Evolutionary conservation across 2,888 invertebrate species (phyloP), one percentile per base, ranked within the genome.

Genomic region (Pyralis farinalis): DNA sequence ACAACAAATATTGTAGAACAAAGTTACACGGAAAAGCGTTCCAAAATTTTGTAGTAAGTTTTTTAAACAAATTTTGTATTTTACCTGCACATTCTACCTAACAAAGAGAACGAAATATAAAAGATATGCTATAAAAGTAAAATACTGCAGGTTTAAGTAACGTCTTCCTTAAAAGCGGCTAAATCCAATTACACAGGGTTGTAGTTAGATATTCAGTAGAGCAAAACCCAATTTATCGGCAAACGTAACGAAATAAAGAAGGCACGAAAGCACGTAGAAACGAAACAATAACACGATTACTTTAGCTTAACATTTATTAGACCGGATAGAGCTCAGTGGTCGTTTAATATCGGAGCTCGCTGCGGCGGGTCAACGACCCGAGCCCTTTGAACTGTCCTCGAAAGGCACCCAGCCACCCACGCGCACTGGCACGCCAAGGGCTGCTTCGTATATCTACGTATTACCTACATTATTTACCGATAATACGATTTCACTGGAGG

Each of bases 241-340:
- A 32, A 41, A 41, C 32, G 28, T 35, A 34, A 27, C 35, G 31
- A 20, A 41, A 31, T 36, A 32, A 33, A 9, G 27, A 39, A 34
- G 28, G 39, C 39, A 39, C 39, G 27, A 39, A 34, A 20, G 39
- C 39, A 39, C 39, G 33, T 33, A 22, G 27, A 33, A 34, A 39
- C 39, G 39, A 39, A 44, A 52, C 54, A 55, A 58, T 57, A 61
- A 59, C 51, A 53, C 53, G 57, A 65, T 60, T 61, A 64, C 59
- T 53, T 54, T 48, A 52, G 53, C 48, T 49, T 59, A 63, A 56
- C 60, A 57, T 66, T 68, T 66, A 71, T 67, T 61, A 61, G 53
- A 53, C 40, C 49, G 48, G 50, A 33, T 38, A 38, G 22, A 16
- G 12, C 20, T 9, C 12, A 33, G 33, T 12, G 8, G 22, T 20